phyloP scores from a whole-genome alignment of 2,888 invertebrate species.

The Cosmopolites sordidus region DNA sequence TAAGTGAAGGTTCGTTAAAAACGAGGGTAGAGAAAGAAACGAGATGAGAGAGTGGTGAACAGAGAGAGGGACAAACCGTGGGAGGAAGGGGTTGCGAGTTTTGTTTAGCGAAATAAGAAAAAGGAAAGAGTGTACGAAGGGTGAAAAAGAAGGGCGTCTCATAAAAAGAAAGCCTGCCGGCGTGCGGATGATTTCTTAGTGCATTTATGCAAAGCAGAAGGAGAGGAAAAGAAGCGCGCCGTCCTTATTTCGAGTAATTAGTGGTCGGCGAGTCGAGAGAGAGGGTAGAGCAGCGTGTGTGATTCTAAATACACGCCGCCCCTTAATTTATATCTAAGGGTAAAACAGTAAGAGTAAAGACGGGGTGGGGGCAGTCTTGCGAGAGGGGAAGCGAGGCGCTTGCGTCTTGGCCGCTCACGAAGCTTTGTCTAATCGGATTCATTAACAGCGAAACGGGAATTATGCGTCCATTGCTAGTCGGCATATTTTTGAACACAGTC shows the following conservation, averaged over 20 bases:
- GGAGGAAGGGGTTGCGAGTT: constrained; percentile 33
- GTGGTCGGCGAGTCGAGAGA: constrained; percentile 47
- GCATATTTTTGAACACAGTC: constrained; percentile 53
- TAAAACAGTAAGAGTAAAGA: constrained; percentile 50
- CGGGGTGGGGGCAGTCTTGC: constrained; percentile 38
- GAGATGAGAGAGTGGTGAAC: constrained; percentile 4
- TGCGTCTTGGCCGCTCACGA: constrained; percentile 49
- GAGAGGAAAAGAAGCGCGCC: constrained; percentile 32
- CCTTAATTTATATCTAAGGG: constrained; percentile 52
- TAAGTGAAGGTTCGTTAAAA: constrained; percentile 29
- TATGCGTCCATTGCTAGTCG: constrained; percentile 54
- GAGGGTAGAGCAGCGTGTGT: constrained; percentile 46
- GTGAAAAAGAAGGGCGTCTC: constrained; percentile 42
- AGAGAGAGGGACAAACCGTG: constrained; percentile 1
- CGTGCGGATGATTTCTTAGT: constrained; percentile 42
- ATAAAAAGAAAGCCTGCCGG: constrained; percentile 39
- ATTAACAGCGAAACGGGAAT: constrained; percentile 56
- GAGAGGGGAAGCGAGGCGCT: constrained; percentile 44
- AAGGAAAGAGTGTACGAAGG: constrained; percentile 37
- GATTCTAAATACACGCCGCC: constrained; percentile 51
- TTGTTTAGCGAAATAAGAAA: constrained; percentile 39
- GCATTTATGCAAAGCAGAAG: constrained; percentile 50
- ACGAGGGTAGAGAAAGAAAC: constrained; percentile 10
- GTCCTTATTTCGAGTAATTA: constrained; percentile 48
- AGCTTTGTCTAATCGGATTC: constrained; percentile 57